Conservation (phyloP, 2,113 vertebrate genomes). For the Cyphomyrus discorhynchus region DNA sequence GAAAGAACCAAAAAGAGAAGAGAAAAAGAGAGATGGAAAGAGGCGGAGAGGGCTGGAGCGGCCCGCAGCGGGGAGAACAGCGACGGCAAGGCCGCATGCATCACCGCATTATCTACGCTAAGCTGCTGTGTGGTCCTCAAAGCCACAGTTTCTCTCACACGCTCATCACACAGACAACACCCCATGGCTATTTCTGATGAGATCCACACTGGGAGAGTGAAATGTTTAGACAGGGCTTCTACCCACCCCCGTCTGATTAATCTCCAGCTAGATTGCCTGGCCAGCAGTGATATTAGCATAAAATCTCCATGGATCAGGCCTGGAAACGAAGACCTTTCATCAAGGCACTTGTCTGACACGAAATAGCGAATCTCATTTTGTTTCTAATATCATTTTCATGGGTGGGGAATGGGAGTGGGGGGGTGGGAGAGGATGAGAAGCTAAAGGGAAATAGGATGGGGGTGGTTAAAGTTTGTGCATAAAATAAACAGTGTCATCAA, state of each 20-base stretch:
- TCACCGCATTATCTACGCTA: slow-evolving; percentile 15
- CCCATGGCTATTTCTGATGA: slow-evolving; percentile 33
- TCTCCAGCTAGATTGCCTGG: slow-evolving; percentile 29
- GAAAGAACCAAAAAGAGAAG: neutral
- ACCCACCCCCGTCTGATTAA: slow-evolving; percentile 31
- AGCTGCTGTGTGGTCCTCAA: slow-evolving; percentile 21
- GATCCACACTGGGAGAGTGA: slow-evolving; percentile 20
- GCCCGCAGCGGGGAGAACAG: neutral
- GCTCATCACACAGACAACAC: slow-evolving; percentile 33
- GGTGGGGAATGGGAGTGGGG: neutral
- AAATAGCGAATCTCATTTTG: slow-evolving; percentile 38
- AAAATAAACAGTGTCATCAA: slow-evolving; percentile 33
- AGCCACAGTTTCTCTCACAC: slow-evolving; percentile 25
- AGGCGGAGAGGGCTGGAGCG: neutral
- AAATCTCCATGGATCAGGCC: slow-evolving; percentile 31
- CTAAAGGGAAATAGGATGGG: neutral
- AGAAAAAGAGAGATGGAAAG: neutral
- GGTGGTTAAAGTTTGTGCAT: slow-evolving; percentile 6
- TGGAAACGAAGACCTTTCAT: slow-evolving; percentile 35
- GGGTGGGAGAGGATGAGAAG: neutral
- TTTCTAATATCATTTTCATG: slow-evolving; percentile 36
- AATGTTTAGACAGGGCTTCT: slow-evolving; percentile 1
- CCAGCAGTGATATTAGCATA: slow-evolving; percentile 33
- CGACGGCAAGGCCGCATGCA: neutral
- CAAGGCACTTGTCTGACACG: slow-evolving; percentile 35